phyloP scores from a whole-genome alignment of 2,113 vertebrate species.

The Uropsilus gracilis region DNA sequence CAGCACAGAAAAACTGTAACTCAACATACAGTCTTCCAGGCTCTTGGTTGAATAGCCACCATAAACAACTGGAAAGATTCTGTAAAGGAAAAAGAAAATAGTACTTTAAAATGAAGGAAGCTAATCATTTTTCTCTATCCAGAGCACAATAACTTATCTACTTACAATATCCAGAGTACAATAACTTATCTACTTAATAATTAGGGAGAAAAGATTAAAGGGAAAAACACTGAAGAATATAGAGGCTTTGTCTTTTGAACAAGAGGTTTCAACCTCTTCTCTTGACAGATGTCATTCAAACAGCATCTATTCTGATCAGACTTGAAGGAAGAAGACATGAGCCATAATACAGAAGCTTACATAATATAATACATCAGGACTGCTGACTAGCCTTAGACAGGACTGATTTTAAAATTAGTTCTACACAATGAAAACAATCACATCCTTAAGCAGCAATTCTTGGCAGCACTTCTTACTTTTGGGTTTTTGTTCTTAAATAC shows the following conservation, averaged over 20 bases:
- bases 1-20: conserved; percentile 96
- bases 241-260: conserved; percentile 72
- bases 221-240: conserved; percentile 68
- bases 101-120: conserved; percentile 31
- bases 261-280: conserved; percentile 72
- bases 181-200: conserved; percentile 65
- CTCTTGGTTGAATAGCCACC: conserved; percentile 93
- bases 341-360: conserved; percentile 67
- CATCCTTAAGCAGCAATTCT: conserved; percentile 55
- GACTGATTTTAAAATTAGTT: conserved; percentile 74
- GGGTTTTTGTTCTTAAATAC: conserved; percentile 60
- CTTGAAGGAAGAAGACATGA: conserved; percentile 66
- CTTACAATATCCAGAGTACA: conserved; percentile 56
- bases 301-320: conserved; percentile 71
- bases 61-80: conserved; percentile 96
- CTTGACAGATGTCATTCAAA: conserved; percentile 78
- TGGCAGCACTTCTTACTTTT: conserved; percentile 56
- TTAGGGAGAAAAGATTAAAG: conserved; percentile 39
- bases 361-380: conserved; percentile 73
- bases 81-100: conserved; percentile 78
- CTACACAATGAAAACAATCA: conserved; percentile 71
- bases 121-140: conserved; percentile 58
- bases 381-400: conserved; percentile 50
- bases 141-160: too few species aligned
- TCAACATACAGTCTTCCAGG: conserved; percentile 95